Evolutionary conservation across 2,888 invertebrate genomes (phyloP).

Genomic region (Seira sanloemensis): DNA sequence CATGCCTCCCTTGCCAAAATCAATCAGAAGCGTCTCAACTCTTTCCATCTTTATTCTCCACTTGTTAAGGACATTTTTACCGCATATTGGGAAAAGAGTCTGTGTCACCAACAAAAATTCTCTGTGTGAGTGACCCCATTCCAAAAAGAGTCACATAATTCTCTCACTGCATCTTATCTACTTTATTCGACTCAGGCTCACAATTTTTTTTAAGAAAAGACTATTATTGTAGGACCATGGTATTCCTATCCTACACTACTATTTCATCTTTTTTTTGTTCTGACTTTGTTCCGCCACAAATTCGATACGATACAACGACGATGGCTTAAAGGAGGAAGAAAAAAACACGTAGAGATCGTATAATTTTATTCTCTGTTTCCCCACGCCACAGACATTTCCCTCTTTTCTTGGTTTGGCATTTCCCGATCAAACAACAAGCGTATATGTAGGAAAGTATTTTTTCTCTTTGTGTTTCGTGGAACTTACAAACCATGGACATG

Average conservation of each 20-base stretch:
- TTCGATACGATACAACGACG: constrained; percentile 1
- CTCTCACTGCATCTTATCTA: constrained; percentile 61
- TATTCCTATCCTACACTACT: not conserved
- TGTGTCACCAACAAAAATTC: constrained; percentile 21
- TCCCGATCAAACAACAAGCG: not conserved
- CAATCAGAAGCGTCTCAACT: constrained; percentile 53
- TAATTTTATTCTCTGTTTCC: not conserved
- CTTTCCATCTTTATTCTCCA: constrained; percentile 20
- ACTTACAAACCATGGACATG: not conserved
- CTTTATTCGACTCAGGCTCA: constrained; percentile 15
- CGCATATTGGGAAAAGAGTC: constrained; percentile 18
- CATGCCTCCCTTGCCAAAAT: constrained; percentile 59
- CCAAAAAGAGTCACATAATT: constrained; percentile 57
- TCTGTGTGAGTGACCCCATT: constrained; percentile 57
- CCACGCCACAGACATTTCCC: not conserved
- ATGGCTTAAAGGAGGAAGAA: not conserved
- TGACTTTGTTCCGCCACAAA: constrained; percentile 19
- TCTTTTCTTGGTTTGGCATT: constrained; percentile 8
- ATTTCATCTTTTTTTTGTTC: constrained; percentile 8
- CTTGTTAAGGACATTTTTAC: constrained; percentile 17
- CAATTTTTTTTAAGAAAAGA: constrained; percentile 23
- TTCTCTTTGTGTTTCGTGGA: not conserved
- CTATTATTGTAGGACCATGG: not conserved
- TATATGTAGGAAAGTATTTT: not conserved
- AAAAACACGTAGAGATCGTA: not conserved